These are phyloP conservation scores for Apotomis turbidana DNA, from an alignment of 2,888 invertebrate genomes.

Conservation along the genomic window DNA sequence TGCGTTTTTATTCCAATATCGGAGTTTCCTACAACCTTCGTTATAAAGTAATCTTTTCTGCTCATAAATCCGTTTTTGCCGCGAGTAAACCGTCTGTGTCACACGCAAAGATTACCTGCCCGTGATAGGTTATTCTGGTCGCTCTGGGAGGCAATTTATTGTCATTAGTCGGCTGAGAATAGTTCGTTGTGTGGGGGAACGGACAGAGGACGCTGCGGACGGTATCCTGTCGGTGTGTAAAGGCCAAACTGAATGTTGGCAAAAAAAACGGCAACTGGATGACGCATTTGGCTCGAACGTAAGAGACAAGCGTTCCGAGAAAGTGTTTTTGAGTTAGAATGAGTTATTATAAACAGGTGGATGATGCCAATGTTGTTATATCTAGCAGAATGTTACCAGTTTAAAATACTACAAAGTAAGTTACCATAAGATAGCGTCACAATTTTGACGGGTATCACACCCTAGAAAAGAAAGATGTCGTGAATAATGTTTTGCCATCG, in stretches of 20 bases:
- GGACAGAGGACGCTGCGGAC: slow-evolving; percentile 58
- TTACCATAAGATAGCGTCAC: too few relatives aligned
- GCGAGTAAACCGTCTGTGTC: slow-evolving; percentile 40
- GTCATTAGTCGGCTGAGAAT: slow-evolving; percentile 60
- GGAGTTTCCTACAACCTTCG: neutral
- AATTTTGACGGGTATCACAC: too few relatives aligned
- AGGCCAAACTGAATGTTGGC: slow-evolving; percentile 44
- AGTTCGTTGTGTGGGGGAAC: slow-evolving; percentile 38
- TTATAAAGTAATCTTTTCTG: neutral
- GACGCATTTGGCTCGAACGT: slow-evolving; percentile 58
- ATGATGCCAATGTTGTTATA: neutral
- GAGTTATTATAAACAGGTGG: slow-evolving; percentile 31
- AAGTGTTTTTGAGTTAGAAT: slow-evolving; percentile 15
- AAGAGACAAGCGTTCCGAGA: slow-evolving; percentile 25
- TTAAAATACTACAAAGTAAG: too few relatives aligned
- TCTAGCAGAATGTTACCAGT: neutral
- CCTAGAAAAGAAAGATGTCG: too few relatives aligned
- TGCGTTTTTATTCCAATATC: slow-evolving; percentile 24
- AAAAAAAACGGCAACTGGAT: slow-evolving; percentile 47
- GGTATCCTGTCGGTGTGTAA: slow-evolving; percentile 53
- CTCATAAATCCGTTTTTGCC: slow-evolving; percentile 26
- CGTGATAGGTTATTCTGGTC: slow-evolving; percentile 63
- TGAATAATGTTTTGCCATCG: too few relatives aligned
- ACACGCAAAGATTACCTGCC: slow-evolving; percentile 59
- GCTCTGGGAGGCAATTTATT: slow-evolving; percentile 67